Percentiles rank a stretch among this genome's conserved stretches.
phyloP scores from a whole-genome alignment of 2,888 invertebrate genomes.

The Apotomis turbidana region DNA sequence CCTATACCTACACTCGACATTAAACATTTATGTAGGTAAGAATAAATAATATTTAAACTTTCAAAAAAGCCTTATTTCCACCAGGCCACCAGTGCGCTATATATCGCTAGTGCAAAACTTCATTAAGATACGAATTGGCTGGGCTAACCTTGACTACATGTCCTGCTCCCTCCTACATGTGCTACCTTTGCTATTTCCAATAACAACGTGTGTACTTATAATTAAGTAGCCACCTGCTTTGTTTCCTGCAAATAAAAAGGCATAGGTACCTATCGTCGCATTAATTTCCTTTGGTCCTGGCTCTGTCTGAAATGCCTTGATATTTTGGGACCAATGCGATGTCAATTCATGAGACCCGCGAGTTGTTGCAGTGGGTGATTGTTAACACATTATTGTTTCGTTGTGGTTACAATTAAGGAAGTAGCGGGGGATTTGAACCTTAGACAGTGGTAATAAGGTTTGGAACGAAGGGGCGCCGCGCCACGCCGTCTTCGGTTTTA shows the following conservation, averaged over 20 bases:
- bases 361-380: background rate
- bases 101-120: no score
- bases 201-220: no score
- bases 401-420: background rate
- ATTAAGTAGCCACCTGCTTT: no score
- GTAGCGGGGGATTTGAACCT: conserved; percentile 24
- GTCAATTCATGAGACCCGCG: conserved; percentile 40
- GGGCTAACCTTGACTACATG: no score
- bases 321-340: conserved; percentile 57
- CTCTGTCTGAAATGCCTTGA: conserved; percentile 4
- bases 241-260: background rate
- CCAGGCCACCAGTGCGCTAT: no score
- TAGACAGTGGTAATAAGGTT: conserved; percentile 37
- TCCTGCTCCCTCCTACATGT: background rate
- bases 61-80: no score
- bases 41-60: no score
- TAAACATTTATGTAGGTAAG: no score
- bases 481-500: conserved; percentile 53
- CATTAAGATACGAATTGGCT: no score
- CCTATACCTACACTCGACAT: no score
- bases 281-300: conserved; percentile 50
- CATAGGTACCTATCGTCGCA: conserved; percentile 2
- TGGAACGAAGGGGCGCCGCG: conserved; percentile 45
- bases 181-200: background rate
- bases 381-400: background rate